phyloP scores from a whole-genome alignment of 2,113 vertebrate genomes.

The human (Homo sapiens) region DNA sequence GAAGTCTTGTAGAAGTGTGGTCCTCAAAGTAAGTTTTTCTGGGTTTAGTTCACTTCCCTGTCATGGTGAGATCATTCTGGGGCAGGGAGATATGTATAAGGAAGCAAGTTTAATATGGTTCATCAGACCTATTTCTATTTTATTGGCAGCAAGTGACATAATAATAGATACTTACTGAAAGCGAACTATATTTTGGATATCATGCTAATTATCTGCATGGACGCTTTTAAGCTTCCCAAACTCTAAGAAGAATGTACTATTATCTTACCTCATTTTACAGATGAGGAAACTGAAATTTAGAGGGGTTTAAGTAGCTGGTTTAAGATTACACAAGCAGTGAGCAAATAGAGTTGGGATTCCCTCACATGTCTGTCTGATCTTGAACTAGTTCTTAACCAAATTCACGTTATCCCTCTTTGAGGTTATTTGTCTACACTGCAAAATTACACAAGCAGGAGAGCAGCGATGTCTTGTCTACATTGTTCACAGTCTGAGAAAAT shows the following conservation, averaged over 20 bases:
- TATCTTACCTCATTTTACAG: neutral
- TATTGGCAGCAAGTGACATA: neutral
- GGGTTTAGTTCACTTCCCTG: neutral
- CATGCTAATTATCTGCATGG: neutral
- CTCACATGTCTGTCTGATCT: neutral
- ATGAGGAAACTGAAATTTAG: neutral
- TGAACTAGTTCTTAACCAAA: neutral
- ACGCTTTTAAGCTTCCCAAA: neutral
- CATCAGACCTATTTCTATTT: neutral
- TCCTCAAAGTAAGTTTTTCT: neutral
- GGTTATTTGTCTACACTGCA: neutral
- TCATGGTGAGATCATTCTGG: too few species aligned
- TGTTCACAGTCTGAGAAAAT: neutral
- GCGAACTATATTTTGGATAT: too few species aligned
- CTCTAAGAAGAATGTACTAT: neutral
- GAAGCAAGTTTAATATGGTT: neutral
- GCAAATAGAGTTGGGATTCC: neutral
- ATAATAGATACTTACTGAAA: neutral
- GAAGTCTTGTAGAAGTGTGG: neutral
- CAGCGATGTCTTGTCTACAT: fast-evolving
- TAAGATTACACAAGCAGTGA: neutral
- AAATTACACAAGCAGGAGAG: neutral
- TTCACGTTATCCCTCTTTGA: too few species aligned
- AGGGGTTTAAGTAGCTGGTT: neutral
- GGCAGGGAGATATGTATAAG: neutral